A percentile compares a stretch with the other conserved stretches of the same genome.
Evolutionary conservation across 2,888 invertebrate species (phyloP).

Genomic region (Piscicola geometra): DNA sequence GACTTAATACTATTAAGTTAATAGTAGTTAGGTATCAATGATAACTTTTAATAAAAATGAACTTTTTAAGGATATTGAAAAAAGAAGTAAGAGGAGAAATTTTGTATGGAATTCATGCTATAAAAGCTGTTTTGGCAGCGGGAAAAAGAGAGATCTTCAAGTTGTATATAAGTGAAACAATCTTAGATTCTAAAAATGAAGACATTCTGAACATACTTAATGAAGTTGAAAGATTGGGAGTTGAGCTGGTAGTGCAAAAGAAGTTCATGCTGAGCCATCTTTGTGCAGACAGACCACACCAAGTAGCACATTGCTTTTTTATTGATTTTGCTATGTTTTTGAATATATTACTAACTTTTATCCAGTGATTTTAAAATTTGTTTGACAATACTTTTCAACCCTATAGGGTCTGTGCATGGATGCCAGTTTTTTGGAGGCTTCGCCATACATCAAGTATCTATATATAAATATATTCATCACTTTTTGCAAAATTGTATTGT

Average conservation of each 20-base stretch:
- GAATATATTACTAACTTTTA: not conserved
- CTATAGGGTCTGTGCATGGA: not conserved
- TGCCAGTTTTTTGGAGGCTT: not conserved
- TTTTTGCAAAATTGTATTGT: not conserved
- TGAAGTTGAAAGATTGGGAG: not conserved
- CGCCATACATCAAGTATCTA: not conserved
- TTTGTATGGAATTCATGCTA: constrained; percentile 16
- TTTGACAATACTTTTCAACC: too few species aligned
- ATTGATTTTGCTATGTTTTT: not conserved
- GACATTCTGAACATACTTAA: not conserved
- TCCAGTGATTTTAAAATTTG: not conserved
- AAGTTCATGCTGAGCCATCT: constrained; percentile 4
- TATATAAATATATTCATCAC: not conserved
- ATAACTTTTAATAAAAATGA: not conserved
- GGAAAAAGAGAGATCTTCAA: not conserved
- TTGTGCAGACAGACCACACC: constrained; percentile 21
- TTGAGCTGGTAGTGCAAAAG: not conserved
- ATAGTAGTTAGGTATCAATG: not conserved
- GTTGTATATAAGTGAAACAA: constrained; percentile 4
- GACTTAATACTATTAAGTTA: not conserved
- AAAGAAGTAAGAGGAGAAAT: constrained; percentile 12
- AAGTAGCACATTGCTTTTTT: not conserved
- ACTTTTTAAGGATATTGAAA: constrained; percentile 1
- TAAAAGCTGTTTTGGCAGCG: not conserved
- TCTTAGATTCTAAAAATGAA: constrained; percentile 10